These are phyloP conservation scores for Schizopygopsis pylzovi DNA, from an alignment of 2,797 vertebrate species.

Conservation along the genomic window DNA sequence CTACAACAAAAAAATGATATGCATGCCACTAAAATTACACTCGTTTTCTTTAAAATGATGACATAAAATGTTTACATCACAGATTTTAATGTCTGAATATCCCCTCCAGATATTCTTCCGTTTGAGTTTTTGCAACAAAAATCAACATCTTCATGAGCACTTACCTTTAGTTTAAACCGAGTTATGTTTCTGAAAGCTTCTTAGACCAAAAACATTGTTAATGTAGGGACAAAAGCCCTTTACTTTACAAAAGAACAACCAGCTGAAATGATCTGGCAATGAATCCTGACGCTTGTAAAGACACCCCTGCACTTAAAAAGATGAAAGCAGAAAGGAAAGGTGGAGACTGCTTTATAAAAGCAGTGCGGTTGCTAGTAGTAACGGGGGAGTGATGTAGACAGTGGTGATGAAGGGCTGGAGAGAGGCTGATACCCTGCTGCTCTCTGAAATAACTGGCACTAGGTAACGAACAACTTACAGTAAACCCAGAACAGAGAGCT, in stretches of 20 bases:
- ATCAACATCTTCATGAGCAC: neutral
- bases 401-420: constrained; percentile 66
- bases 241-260: neutral
- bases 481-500: constrained; percentile 9
- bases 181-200: constrained; percentile 1
- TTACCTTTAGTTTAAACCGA: constrained; percentile 3
- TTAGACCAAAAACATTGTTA: neutral
- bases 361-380: constrained; percentile 57
- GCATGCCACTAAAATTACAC: neutral
- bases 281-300: constrained; percentile 1
- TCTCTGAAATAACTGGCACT: constrained; percentile 73
- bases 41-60: too few relatives aligned
- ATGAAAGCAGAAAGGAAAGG: neutral
- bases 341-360: neutral
- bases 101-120: neutral
- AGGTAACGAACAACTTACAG: constrained; percentile 70
- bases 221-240: neutral
- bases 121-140: neutral
- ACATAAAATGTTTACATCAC: neutral
- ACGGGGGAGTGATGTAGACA: constrained; percentile 73
- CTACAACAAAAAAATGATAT: neutral
- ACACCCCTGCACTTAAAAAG: constrained; percentile 60
- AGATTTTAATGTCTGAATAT: neutral
- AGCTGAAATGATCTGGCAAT: neutral
- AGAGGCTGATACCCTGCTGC: constrained; percentile 69